Percentiles rank a stretch among this genome's conserved stretches.
Conservation (phyloP, 2,113 vertebrate species). For the Catharus bicknelli region DNA sequence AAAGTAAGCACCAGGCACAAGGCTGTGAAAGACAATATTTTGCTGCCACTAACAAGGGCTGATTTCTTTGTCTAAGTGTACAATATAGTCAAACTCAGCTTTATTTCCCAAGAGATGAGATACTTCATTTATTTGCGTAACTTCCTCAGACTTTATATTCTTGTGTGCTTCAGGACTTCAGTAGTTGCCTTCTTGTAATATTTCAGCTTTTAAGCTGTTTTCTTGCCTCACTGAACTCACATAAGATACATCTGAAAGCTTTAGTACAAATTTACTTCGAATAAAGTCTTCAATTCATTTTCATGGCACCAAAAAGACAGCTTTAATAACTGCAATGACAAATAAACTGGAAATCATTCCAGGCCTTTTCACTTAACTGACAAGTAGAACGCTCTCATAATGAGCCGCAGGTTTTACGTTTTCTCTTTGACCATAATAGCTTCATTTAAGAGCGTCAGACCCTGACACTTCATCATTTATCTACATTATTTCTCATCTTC, state of each 20-base stretch:
- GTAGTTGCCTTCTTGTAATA: slow-evolving; percentile 75
- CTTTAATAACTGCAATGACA: slow-evolving; percentile 94
- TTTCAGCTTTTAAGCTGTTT: slow-evolving; percentile 85
- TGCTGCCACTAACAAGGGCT: slow-evolving; percentile 65
- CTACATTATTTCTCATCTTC: slow-evolving; percentile 93
- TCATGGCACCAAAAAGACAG: slow-evolving; percentile 88
- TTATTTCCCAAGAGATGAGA: slow-evolving; percentile 65
- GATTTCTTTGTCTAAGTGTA: slow-evolving; percentile 61
- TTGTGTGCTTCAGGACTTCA: slow-evolving; percentile 69
- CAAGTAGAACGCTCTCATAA: slow-evolving; percentile 91
- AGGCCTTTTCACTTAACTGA: slow-evolving; percentile 90
- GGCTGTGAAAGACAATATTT: slow-evolving; percentile 51
- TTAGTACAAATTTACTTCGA: slow-evolving; percentile 87
- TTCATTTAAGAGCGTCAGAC: slow-evolving; percentile 91
- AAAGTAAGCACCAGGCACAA: slow-evolving; percentile 31
- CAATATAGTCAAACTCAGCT: slow-evolving; percentile 50
- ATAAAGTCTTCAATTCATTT: slow-evolving; percentile 88
- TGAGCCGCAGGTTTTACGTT: slow-evolving; percentile 88
- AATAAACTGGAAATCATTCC: slow-evolving; percentile 91
- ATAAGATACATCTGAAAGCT: slow-evolving; percentile 88
- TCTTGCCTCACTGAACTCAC: slow-evolving; percentile 86
- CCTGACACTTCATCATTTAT: slow-evolving; percentile 92
- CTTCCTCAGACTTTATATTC: slow-evolving; percentile 72
- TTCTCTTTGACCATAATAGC: slow-evolving; percentile 88
- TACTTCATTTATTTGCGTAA: slow-evolving; percentile 68